A percentile compares a stretch with the other conserved stretches of the same genome.
Conservation (phyloP, 1,140 invertebrate species). For the Antheraea mylitta region DNA sequence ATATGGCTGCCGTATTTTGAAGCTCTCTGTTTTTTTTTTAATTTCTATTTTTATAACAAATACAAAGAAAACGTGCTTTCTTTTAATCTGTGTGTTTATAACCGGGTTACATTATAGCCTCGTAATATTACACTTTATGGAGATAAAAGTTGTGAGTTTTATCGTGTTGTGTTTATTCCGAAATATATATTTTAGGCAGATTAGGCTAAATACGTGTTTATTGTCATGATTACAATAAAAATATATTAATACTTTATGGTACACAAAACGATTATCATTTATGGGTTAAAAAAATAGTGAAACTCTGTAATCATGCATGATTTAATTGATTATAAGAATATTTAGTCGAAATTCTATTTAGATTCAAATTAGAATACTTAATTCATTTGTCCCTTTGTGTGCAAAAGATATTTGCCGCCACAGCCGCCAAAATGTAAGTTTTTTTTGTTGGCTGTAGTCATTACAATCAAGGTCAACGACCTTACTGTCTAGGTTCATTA, state of each 20-base stretch:
- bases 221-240: neutral
- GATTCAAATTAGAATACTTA: neutral
- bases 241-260: neutral
- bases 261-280: too few species aligned
- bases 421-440: neutral
- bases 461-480: constrained; percentile 8
- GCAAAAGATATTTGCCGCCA: neutral
- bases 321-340: too few species aligned
- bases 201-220: neutral
- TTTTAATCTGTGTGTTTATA: neutral
- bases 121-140: neutral
- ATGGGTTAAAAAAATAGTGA: too few species aligned
- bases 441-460: constrained; percentile 2
- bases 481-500: constrained; percentile 3
- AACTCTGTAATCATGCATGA: too few species aligned
- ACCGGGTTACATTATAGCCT: neutral
- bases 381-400: neutral
- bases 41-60: constrained; percentile 20
- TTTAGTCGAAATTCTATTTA: neutral
- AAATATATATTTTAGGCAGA: neutral
- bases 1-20: constrained; percentile 65
- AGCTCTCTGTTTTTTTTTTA: constrained; percentile 35
- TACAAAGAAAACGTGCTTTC: neutral
- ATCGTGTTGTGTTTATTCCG: neutral
- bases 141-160: neutral